These are phyloP conservation scores for Hyperoodon ampullatus DNA, from an alignment of 2,113 vertebrate genomes.

Conservation along the genomic window DNA sequence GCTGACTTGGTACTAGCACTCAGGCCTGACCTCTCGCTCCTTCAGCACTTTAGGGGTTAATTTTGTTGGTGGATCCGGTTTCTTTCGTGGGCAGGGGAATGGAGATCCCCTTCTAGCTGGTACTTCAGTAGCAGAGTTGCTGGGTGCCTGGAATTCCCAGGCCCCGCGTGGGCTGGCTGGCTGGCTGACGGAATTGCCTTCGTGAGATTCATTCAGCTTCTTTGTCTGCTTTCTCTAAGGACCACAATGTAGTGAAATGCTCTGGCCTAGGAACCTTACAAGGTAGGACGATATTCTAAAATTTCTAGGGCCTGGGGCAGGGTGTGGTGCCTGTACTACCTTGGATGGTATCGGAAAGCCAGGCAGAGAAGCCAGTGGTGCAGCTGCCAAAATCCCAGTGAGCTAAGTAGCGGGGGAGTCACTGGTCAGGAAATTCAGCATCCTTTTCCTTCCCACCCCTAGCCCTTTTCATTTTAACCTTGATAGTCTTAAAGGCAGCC, in stretches of 20 bases:
- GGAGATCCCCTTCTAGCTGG: conserved; percentile 82
- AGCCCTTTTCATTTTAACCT: background rate
- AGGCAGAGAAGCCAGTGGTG: accelerated
- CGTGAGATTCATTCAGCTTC: conserved; percentile 84
- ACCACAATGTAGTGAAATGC: conserved; percentile 83
- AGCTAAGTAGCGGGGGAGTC: background rate
- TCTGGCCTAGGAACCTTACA: conserved; percentile 81
- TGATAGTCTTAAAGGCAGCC: background rate
- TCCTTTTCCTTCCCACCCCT: background rate
- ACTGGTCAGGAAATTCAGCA: background rate
- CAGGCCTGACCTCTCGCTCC: conserved; percentile 78
- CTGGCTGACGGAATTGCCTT: conserved; percentile 81
- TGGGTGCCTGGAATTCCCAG: conserved; percentile 74
- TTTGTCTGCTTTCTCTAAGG: conserved; percentile 82
- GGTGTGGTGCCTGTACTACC: background rate
- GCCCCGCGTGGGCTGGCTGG: conserved; percentile 70
- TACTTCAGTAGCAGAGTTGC: conserved; percentile 75
- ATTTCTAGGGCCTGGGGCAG: background rate
- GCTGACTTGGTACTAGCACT: conserved; percentile 78
- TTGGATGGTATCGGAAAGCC: background rate
- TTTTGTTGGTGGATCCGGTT: conserved; percentile 87
- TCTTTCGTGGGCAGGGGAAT: conserved; percentile 83
- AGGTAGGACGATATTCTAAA: conserved; percentile 84
- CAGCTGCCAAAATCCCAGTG: background rate
- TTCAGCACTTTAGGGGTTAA: conserved; percentile 88